phyloP scores from a whole-genome alignment of 2,888 invertebrate species.

The Chymomyza amoena region DNA sequence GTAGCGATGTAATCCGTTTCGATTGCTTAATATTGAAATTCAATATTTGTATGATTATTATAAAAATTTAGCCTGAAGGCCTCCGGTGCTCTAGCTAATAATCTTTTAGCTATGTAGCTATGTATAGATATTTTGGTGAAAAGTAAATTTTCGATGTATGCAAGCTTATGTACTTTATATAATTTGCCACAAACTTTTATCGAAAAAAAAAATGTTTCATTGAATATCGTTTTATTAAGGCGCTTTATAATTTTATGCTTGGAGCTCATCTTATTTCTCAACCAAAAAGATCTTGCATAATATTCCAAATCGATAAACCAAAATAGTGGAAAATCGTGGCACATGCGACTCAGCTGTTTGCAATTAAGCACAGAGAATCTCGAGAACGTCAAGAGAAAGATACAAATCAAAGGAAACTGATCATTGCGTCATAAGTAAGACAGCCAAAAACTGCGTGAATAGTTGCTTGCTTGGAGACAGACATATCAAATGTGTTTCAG shows the following conservation, averaged over 20 bases:
- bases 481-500: constrained; percentile 22
- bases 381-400: constrained; percentile 22
- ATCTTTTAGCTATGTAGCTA: no score
- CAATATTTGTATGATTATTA: no score
- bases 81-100: no score
- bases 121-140: no score
- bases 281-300: neutral
- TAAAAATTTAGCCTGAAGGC: no score
- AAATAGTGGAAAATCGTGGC: constrained; percentile 25
- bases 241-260: neutral
- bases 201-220: no score
- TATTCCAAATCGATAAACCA: constrained; percentile 19
- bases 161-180: no score
- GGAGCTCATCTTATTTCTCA: neutral
- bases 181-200: no score
- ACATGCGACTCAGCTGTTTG: constrained; percentile 69
- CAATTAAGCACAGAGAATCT: constrained; percentile 42
- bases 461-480: neutral
- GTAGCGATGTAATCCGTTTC: no score
- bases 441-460: neutral
- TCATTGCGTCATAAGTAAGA: neutral
- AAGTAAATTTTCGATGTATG: no score
- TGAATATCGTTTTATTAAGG: no score
- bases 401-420: constrained; percentile 52
- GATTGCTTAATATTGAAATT: no score